Evolutionary conservation across 2,113 vertebrate genomes (phyloP), one percentile per base, ranked within the genome.

Genomic region (Cairina moschata): DNA sequence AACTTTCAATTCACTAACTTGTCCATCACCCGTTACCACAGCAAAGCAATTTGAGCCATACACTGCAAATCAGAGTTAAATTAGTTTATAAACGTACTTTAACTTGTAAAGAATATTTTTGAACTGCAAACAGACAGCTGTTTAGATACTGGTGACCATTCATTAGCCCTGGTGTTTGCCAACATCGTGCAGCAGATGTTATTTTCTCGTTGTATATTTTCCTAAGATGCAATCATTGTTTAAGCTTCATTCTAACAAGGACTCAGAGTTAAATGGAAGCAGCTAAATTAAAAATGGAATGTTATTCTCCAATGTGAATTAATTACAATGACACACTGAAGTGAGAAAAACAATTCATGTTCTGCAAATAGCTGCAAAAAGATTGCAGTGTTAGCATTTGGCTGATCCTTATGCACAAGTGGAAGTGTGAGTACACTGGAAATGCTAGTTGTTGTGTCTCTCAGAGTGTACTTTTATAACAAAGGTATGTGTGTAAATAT

Each of bases 211-310:
- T 84, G 75, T 67, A 34, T 96, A 42, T 92, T 90, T 96, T 90
- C 74, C 48, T 80, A 90, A 73, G 94, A 97, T 91, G 88, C 1
- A 80, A 95, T 91, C 96, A 95, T 96, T 96, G 91, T 94, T 94
- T 89, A 88, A 92, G 26, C 88, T 90, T 91, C 91, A 68, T 89
- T 93, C 65, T 95, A 96, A 97, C 79, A 86, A 85, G 25, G 46
- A 88, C 71, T 84, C 91, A 69, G 56, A 91, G 95, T 92, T 89
- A 94, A 97, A 96, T 48, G 44, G 72, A 95, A 93, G 9, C 15
- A 77, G 80, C 87, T 95, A 94, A 94, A 96, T 96, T 93, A 87
- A 95, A 97, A 96, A 90, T 86, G 58, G 55, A 93, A 93, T 44
- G 31, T 76, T 58, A 54, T 48, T 91, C 69, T 94, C 81, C 42